These are phyloP conservation scores for Lanistes nyassanus DNA, from an alignment of 1,140 invertebrate species.

Conservation along the genomic window DNA sequence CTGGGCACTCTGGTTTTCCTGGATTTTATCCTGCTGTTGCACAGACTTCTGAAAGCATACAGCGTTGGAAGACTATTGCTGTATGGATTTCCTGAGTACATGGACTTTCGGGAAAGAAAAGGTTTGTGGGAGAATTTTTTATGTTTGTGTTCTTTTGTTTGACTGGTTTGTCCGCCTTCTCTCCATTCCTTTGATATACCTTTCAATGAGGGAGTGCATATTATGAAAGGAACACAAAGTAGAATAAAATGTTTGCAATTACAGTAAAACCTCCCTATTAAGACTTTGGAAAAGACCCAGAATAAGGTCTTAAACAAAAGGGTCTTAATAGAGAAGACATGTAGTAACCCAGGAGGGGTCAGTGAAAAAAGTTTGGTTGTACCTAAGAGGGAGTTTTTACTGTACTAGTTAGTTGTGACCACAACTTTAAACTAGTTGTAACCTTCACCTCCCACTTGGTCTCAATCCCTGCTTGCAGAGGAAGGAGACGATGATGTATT, in stretches of 20 bases:
- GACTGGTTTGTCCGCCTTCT: background rate
- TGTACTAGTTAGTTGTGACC: background rate
- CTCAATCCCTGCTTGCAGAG: conserved; percentile 5
- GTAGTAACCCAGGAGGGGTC: too few relatives aligned
- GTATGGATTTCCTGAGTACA: conserved; percentile 55
- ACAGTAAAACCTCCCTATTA: too few relatives aligned
- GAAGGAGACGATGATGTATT: conserved; percentile 34
- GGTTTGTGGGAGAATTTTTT: conserved; percentile 24
- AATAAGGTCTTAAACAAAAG: too few relatives aligned
- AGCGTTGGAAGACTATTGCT: conserved; percentile 42
- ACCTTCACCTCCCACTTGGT: background rate
- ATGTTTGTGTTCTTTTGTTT: too few relatives aligned
- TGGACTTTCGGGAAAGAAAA: conserved; percentile 50
- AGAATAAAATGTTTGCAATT: too few relatives aligned
- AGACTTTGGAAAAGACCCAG: too few relatives aligned
- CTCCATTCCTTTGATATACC: background rate
- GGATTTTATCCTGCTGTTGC: conserved; percentile 46
- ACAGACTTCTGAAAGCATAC: conserved; percentile 48
- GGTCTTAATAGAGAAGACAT: background rate
- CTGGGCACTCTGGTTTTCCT: conserved; percentile 42
- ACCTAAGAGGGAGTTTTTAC: background rate
- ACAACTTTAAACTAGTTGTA: background rate
- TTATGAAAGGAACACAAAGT: too few relatives aligned
- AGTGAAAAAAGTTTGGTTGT: background rate
- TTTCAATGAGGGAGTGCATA: too few relatives aligned